Conservation (phyloP, 2,113 vertebrate genomes). For the Delphinus delphis region DNA sequence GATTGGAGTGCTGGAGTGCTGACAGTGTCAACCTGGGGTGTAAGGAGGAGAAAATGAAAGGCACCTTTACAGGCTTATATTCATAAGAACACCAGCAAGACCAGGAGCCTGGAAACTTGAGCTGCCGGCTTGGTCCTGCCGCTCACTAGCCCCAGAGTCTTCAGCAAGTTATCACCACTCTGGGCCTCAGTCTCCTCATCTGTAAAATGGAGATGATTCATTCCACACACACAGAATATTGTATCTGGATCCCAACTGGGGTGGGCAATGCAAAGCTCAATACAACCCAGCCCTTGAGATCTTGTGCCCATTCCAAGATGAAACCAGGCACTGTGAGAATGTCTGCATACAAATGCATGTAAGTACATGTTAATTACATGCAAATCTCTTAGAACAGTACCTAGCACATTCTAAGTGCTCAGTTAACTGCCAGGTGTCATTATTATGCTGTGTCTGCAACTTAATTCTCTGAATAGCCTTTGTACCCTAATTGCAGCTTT, state of each 20-base stretch:
- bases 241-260: not conserved
- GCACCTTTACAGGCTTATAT: not conserved
- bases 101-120: not conserved
- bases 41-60: not conserved
- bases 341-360: slow-evolving; percentile 13
- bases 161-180: not conserved
- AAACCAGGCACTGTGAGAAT: slow-evolving; percentile 8
- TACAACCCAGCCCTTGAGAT: not conserved
- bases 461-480: slow-evolving; percentile 40
- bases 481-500: slow-evolving; percentile 23
- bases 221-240: slow-evolving; percentile 36
- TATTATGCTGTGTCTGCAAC: slow-evolving; percentile 17
- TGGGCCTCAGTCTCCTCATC: not conserved
- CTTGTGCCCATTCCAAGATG: slow-evolving; percentile 1
- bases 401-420: slow-evolving; percentile 40
- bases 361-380: slow-evolving; percentile 44
- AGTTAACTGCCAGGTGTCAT: not conserved
- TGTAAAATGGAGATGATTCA: slow-evolving; percentile 4
- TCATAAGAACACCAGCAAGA: not conserved
- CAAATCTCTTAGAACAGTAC: slow-evolving; percentile 39
- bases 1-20: not conserved
- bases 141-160: not conserved
- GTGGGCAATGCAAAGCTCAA: not conserved
- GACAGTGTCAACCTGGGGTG: not conserved
- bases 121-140: not conserved